Percentiles rank a stretch among this genome's conserved stretches.
These are phyloP conservation scores for Tolmerus cingulatus DNA, from an alignment of 2,888 invertebrate genomes.

Conservation along the genomic window DNA sequence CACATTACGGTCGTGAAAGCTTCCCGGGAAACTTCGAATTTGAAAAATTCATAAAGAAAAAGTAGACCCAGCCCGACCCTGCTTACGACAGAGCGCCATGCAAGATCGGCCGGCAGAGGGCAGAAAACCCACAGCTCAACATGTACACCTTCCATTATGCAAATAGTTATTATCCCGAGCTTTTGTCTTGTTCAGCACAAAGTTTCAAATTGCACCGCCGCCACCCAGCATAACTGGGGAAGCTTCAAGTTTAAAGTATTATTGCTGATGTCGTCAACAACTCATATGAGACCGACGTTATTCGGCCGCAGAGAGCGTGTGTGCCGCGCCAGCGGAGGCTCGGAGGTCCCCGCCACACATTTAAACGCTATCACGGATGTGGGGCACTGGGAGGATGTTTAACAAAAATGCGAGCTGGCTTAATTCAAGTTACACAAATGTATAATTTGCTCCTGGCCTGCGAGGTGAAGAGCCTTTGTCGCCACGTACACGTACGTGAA, in stretches of 20 bases:
- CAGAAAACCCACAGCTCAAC: slow-evolving; percentile 23
- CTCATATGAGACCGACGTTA: slow-evolving; percentile 47
- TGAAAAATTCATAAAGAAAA: slow-evolving; percentile 37
- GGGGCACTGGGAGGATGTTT: slow-evolving; percentile 22
- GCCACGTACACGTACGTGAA: slow-evolving; percentile 16
- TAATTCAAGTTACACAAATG: slow-evolving; percentile 47
- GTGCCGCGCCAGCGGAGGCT: not conserved
- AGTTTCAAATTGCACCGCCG: slow-evolving; percentile 46
- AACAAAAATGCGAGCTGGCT: slow-evolving; percentile 43
- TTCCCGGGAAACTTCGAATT: slow-evolving; percentile 13
- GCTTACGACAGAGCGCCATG: not conserved
- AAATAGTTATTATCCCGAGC: slow-evolving; percentile 48
- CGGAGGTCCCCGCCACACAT: slow-evolving; percentile 27
- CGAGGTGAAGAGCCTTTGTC: slow-evolving; percentile 6
- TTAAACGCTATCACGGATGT: slow-evolving; percentile 45
- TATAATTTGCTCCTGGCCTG: slow-evolving; percentile 30
- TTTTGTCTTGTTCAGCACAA: slow-evolving; percentile 47
- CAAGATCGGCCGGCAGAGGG: not conserved
- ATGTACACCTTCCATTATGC: slow-evolving; percentile 45
- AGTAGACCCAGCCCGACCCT: not conserved
- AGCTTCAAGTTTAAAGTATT: slow-evolving; percentile 45
- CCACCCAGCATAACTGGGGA: slow-evolving; percentile 10
- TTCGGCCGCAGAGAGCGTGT: slow-evolving; percentile 44
- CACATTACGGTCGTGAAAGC: not conserved
- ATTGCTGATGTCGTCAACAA: slow-evolving; percentile 49